A percentile compares a stretch with the other conserved stretches of the same genome.
phyloP scores from a whole-genome alignment of 2,797 vertebrate species.

The Loriculus beryllinus region DNA sequence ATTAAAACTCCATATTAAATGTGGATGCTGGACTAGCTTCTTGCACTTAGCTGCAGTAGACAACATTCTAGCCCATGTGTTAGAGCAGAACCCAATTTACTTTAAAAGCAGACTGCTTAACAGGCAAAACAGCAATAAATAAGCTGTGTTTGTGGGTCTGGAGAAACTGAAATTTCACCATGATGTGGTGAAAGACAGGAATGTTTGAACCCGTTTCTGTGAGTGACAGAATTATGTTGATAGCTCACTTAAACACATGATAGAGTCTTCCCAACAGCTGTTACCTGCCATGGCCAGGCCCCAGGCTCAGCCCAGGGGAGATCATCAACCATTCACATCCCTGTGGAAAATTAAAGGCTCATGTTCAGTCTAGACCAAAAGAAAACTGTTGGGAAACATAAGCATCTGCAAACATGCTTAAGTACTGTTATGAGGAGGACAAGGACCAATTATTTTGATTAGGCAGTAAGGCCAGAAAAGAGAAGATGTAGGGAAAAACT shows the following conservation, averaged over 20 bases:
- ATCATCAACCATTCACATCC: neutral
- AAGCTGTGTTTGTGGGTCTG: conserved; percentile 3
- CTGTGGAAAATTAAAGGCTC: conserved; percentile 15
- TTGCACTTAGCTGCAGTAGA: neutral
- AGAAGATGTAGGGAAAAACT: neutral
- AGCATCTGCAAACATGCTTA: conserved; percentile 30
- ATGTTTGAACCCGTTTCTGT: conserved; percentile 7
- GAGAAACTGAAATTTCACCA: conserved; percentile 14
- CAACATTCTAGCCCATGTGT: neutral
- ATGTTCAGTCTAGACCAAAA: conserved; percentile 55
- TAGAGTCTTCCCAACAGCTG: conserved; percentile 18
- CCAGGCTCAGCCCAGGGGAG: neutral
- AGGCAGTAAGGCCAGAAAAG: neutral
- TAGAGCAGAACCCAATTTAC: neutral
- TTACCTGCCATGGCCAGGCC: neutral
- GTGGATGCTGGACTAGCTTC: neutral
- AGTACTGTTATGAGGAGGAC: conserved; percentile 4
- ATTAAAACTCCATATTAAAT: neutral
- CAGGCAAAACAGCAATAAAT: conserved; percentile 37
- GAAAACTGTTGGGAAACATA: conserved; percentile 39
- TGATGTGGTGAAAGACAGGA: neutral
- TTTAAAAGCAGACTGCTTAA: neutral
- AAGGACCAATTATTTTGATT: conserved; percentile 45
- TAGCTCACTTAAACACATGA: neutral
- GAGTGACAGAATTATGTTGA: conserved; percentile 36